phyloP scores from a whole-genome alignment of 1,140 invertebrate species.

The Saccostrea glomerata region DNA sequence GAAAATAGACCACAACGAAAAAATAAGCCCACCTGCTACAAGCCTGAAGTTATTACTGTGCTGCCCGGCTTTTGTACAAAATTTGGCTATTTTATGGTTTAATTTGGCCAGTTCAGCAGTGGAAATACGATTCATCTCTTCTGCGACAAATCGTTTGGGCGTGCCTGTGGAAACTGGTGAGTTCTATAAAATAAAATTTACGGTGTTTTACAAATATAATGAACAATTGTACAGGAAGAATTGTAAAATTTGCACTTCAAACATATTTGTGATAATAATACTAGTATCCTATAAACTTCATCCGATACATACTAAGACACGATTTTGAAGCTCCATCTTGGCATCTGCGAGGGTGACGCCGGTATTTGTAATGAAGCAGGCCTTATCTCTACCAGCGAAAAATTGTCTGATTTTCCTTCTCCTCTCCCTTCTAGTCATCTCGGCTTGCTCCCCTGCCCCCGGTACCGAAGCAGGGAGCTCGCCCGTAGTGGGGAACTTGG shows the following conservation, averaged over 20 bases:
- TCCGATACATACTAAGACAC: not conserved
- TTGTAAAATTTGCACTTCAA: not conserved
- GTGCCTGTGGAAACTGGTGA: not conserved
- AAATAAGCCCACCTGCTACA: not conserved
- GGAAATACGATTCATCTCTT: slow-evolving; percentile 1
- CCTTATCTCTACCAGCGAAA: not conserved
- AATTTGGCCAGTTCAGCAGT: not conserved
- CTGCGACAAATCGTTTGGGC: not conserved
- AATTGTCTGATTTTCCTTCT: not conserved
- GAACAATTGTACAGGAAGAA: not conserved
- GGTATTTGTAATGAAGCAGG: not conserved
- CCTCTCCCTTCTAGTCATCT: not conserved
- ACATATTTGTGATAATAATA: not conserved
- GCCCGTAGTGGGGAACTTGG: not conserved
- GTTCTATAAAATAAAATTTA: not conserved
- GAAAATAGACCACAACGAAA: too few relatives aligned
- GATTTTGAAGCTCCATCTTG: not conserved
- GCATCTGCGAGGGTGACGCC: not conserved
- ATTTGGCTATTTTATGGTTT: not conserved
- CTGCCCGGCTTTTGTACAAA: not conserved
- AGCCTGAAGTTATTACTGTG: slow-evolving; percentile 5
- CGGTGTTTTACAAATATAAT: too few relatives aligned
- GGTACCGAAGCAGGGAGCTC: not conserved
- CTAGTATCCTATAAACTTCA: not conserved
- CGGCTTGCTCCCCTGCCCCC: not conserved